A percentile compares a stretch with the other conserved stretches of the same genome.
phyloP scores from a whole-genome alignment of 2,888 invertebrate species.

The Diarsia mendica region DNA sequence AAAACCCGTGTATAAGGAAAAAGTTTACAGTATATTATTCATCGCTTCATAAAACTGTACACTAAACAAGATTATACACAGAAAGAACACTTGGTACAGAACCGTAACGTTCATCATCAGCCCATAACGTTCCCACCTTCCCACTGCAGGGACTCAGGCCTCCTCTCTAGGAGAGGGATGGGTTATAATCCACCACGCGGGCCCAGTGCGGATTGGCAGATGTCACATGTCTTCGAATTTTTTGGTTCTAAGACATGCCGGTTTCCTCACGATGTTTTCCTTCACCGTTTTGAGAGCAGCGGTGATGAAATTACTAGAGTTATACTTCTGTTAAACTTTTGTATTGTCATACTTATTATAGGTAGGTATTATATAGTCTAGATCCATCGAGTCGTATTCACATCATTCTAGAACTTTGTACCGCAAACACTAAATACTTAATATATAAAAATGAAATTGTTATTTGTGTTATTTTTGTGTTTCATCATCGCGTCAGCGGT shows the following conservation, averaged over 20 bases:
- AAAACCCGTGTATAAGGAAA: constrained; percentile 32
- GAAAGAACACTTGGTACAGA: constrained; percentile 2
- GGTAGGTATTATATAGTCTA: constrained; percentile 8
- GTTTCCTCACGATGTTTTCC: too few relatives aligned
- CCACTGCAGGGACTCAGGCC: too few relatives aligned
- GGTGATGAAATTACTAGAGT: neutral
- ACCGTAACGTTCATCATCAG: neutral
- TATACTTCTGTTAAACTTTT: constrained; percentile 10
- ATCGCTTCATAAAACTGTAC: neutral
- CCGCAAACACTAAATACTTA: constrained; percentile 3
- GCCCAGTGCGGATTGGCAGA: too few relatives aligned
- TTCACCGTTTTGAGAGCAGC: too few relatives aligned
- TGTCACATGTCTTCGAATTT: too few relatives aligned
- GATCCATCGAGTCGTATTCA: neutral
- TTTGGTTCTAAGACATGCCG: too few relatives aligned
- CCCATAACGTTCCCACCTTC: too few relatives aligned
- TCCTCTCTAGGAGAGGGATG: too few relatives aligned
- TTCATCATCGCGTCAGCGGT: constrained; percentile 1
- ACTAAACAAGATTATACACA: neutral
- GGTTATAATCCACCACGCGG: too few relatives aligned
- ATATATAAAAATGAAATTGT: constrained; percentile 25
- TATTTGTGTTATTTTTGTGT: constrained; percentile 27
- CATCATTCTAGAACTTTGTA: neutral
- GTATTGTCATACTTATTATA: neutral
- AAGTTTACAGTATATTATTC: constrained; percentile 6